Evolutionary conservation across 2,888 invertebrate species (phyloP).

Genomic region (Exephanes ischioxanthus): DNA sequence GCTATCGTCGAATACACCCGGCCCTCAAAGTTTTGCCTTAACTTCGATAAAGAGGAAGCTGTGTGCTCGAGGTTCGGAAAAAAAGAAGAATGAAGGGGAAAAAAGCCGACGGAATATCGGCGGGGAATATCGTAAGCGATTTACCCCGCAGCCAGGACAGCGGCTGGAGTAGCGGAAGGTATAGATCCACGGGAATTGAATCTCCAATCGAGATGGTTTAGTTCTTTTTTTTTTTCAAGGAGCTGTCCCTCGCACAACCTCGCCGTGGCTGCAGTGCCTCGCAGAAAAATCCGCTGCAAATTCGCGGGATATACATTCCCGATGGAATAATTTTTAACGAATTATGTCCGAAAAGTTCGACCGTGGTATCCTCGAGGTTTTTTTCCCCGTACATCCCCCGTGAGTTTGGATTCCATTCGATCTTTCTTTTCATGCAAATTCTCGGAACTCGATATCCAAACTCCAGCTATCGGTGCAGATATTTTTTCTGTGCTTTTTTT

Average conservation of each 20-base stretch:
- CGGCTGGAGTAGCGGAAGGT: conserved; percentile 39
- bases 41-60: conserved; percentile 56
- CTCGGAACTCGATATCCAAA: conserved; percentile 1
- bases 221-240: conserved; percentile 4
- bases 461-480: background rate
- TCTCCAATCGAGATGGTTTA: conserved; percentile 44
- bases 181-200: conserved; percentile 59
- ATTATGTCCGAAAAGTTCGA: conserved; percentile 37
- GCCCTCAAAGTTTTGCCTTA: conserved; percentile 49
- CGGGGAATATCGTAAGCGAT: conserved; percentile 55
- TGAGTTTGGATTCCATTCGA: background rate
- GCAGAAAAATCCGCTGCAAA: background rate
- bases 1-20: conserved; percentile 33
- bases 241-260: conserved; percentile 43
- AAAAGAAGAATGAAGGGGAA: background rate
- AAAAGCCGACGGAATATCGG: conserved; percentile 37
- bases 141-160: conserved; percentile 37
- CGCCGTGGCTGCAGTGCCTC: background rate
- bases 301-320: conserved; percentile 4
- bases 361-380: conserved; percentile 34
- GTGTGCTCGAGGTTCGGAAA: conserved; percentile 13
- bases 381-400: background rate
- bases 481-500: background rate
- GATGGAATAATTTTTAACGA: conserved; percentile 49
- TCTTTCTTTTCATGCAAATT: background rate